These are phyloP conservation scores for Penelope pileata DNA, from an alignment of 2,113 vertebrate species.

Conservation along the genomic window DNA sequence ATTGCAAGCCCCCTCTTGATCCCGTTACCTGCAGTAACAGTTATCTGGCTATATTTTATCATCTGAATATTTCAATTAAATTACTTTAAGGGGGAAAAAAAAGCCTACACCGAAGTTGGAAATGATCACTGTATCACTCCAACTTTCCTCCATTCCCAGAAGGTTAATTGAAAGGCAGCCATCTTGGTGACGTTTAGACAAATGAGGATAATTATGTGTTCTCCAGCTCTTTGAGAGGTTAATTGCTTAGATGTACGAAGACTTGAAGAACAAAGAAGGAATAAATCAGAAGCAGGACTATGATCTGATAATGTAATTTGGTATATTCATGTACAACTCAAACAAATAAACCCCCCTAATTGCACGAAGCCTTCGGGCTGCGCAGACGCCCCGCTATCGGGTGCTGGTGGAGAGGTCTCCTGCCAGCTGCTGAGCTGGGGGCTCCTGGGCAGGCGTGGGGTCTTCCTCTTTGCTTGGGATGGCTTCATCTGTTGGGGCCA, in stretches of 20 bases:
- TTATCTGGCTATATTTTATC: constrained; percentile 77
- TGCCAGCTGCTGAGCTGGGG: not conserved
- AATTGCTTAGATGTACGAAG: constrained; percentile 84
- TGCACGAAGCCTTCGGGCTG: constrained; percentile 17
- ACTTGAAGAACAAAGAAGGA: constrained; percentile 82
- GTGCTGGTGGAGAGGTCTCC: not conserved
- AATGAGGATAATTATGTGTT: constrained; percentile 87
- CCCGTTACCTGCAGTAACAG: constrained; percentile 76
- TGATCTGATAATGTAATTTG: constrained; percentile 81
- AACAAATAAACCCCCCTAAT: constrained; percentile 81
- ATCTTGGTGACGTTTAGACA: constrained; percentile 84
- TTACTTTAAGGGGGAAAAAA: constrained; percentile 67
- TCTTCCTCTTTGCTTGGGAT: not conserved
- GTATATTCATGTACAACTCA: constrained; percentile 74
- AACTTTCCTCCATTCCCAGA: constrained; percentile 81
- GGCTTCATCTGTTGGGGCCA: not conserved
- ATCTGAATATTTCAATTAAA: constrained; percentile 81
- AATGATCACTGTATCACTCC: constrained; percentile 83
- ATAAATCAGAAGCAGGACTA: constrained; percentile 79
- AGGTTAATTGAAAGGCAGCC: constrained; percentile 86
- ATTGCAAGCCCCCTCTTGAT: constrained; percentile 62
- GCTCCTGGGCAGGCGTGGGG: not conserved
- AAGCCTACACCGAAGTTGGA: constrained; percentile 75
- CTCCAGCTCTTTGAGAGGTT: constrained; percentile 83
- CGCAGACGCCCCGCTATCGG: not conserved